Evolutionary conservation across 2,113 vertebrate genomes (phyloP).

Genomic region (Larimichthys polyactis): DNA sequence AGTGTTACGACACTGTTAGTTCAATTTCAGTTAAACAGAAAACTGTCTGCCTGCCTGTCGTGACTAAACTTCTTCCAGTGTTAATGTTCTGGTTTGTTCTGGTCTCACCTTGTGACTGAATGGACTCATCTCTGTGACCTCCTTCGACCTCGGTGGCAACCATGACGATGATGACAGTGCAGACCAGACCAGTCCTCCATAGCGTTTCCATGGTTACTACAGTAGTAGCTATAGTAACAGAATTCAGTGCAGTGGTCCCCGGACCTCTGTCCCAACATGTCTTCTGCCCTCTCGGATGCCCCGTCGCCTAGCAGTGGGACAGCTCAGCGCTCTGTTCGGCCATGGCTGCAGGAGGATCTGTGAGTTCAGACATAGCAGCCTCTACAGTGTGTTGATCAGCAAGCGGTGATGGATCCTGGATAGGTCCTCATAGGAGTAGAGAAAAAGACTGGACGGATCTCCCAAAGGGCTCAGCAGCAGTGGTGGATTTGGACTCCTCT

Average conservation of each 20-base stretch:
- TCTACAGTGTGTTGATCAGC: slow-evolving; percentile 32
- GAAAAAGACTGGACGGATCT: slow-evolving; percentile 15
- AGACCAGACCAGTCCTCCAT: slow-evolving; percentile 89
- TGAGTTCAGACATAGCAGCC: slow-evolving; percentile 54
- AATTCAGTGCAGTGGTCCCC: slow-evolving; percentile 87
- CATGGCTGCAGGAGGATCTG: slow-evolving; percentile 62
- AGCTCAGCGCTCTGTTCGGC: slow-evolving; percentile 69
- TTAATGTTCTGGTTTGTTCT: neutral
- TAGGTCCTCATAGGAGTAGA: slow-evolving; percentile 45
- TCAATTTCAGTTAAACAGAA: no score
- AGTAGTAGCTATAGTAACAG: slow-evolving; percentile 85
- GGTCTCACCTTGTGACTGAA: slow-evolving; percentile 90
- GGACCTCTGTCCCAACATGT: slow-evolving; percentile 93
- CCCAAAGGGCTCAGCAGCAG: slow-evolving; percentile 28
- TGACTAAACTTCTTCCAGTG: neutral
- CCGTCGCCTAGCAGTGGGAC: slow-evolving; percentile 83
- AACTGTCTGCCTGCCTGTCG: no score
- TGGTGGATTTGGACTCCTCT: slow-evolving; percentile 21
- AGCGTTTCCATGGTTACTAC: slow-evolving; percentile 92
- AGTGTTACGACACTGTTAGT: no score
- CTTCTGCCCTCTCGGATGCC: slow-evolving; percentile 89
- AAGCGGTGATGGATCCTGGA: slow-evolving; percentile 23
- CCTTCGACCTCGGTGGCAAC: slow-evolving; percentile 80
- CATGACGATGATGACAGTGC: slow-evolving; percentile 86
- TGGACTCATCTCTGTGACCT: slow-evolving; percentile 74